Evolutionary conservation across 2,888 invertebrate species (phyloP).

Genomic region (Cheilosia pagana): DNA sequence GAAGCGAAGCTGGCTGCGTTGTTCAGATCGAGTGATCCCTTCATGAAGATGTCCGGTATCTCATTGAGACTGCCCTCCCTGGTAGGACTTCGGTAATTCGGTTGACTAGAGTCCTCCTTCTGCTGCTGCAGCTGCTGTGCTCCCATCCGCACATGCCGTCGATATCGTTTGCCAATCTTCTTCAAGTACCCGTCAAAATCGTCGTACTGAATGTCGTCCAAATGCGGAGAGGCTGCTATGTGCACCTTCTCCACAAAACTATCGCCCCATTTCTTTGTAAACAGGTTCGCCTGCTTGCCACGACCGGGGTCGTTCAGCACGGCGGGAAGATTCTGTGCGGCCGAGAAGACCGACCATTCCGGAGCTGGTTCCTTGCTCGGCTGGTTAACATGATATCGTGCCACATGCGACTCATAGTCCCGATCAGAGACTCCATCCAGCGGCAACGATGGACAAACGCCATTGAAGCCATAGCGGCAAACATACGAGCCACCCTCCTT

Average conservation of each 20-base stretch:
- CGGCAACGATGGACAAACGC: slow-evolving; percentile 93
- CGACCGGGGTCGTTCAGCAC: slow-evolving; percentile 97
- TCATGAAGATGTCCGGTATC: slow-evolving; percentile 94
- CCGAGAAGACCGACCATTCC: slow-evolving; percentile 88
- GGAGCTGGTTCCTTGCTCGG: slow-evolving; percentile 82
- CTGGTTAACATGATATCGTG: slow-evolving; percentile 86
- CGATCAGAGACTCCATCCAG: slow-evolving; percentile 94
- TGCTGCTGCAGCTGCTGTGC: slow-evolving; percentile 73
- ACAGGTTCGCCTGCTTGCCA: slow-evolving; percentile 95
- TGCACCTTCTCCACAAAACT: slow-evolving; percentile 93
- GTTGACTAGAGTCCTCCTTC: slow-evolving; percentile 74
- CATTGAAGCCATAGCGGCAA: slow-evolving; percentile 94
- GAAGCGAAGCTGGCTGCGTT: slow-evolving; percentile 91
- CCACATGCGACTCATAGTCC: slow-evolving; percentile 94
- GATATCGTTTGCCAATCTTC: slow-evolving; percentile 88
- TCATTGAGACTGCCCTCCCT: slow-evolving; percentile 84
- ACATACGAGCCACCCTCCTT: slow-evolving; percentile 94
- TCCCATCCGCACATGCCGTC: slow-evolving; percentile 86
- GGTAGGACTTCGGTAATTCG: slow-evolving; percentile 65
- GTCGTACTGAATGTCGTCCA: slow-evolving; percentile 91
- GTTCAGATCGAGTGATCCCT: slow-evolving; percentile 90
- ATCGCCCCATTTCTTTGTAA: slow-evolving; percentile 99
- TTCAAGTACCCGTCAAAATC: slow-evolving; percentile 95
- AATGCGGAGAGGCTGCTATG: slow-evolving; percentile 90
- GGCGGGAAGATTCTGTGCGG: slow-evolving; percentile 97